Evolutionary conservation across 2,797 vertebrate species (phyloP).

Genomic region (Poeciliopsis presidionis): DNA sequence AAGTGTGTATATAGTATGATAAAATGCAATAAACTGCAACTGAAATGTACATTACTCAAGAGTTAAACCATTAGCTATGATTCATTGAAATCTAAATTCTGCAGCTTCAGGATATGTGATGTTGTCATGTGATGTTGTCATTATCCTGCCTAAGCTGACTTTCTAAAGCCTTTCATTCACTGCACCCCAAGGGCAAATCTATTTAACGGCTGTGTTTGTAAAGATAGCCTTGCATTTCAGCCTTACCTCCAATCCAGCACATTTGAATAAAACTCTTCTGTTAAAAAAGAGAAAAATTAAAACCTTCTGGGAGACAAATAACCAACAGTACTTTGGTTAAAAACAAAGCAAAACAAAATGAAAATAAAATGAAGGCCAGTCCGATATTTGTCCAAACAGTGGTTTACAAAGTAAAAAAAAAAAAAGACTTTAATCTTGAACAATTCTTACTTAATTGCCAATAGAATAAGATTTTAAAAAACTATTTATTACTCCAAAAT

Average conservation of each 20-base stretch:
- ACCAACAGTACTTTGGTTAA: background rate
- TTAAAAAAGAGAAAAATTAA: background rate
- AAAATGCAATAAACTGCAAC: background rate
- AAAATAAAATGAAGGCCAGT: background rate
- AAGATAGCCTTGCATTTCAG: background rate
- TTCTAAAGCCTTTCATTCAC: background rate
- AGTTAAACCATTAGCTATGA: background rate
- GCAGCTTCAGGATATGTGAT: background rate
- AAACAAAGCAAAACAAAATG: background rate
- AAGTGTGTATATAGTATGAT: constrained; percentile 10
- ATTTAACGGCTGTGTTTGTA: background rate
- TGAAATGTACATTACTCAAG: background rate
- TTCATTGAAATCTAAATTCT: background rate
- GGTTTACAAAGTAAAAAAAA: background rate
- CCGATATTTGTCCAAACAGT: background rate
- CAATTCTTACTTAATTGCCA: background rate
- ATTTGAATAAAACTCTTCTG: background rate
- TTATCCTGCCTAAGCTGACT: background rate
- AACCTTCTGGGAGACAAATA: background rate
- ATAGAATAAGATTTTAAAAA: background rate
- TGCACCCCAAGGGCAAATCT: background rate
- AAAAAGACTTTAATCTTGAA: background rate
- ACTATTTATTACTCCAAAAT: background rate
- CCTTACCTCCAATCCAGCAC: background rate
- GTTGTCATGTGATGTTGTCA: background rate